Evolutionary conservation across 2,797 vertebrate genomes (phyloP).

Genomic region (Coilia nasus): DNA sequence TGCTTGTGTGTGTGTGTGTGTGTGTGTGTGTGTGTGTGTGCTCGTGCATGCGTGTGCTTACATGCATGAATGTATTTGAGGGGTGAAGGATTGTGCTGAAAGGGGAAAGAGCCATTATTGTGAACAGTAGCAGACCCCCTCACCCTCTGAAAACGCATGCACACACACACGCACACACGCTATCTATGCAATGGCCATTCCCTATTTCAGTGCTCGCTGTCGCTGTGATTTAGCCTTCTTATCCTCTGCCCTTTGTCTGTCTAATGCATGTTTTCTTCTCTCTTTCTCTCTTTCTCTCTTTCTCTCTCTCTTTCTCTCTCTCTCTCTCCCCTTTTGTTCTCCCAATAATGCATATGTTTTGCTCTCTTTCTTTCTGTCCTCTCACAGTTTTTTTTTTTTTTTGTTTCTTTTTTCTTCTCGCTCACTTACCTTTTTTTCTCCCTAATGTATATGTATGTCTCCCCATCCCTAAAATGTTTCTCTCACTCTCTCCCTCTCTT

Average conservation of each 20-base stretch:
- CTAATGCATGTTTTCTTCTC: not conserved
- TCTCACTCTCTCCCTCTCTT: too few relatives aligned
- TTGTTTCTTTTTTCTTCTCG: too few relatives aligned
- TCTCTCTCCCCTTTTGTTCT: not conserved
- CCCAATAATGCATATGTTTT: too few relatives aligned
- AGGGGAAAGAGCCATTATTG: not conserved
- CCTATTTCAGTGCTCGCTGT: not conserved
- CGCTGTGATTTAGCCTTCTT: not conserved
- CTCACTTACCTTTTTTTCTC: too few relatives aligned
- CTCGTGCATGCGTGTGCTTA: not conserved
- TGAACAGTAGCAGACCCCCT: not conserved
- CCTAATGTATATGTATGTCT: too few relatives aligned
- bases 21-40: too few relatives aligned
- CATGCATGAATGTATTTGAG: not conserved
- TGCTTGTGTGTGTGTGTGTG: too few relatives aligned
- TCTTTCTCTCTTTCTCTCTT: not conserved
- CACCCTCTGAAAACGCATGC: not conserved
- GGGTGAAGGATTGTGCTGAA: not conserved
- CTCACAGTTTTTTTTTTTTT: too few relatives aligned
- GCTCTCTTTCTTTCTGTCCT: too few relatives aligned
- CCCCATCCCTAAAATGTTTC: too few relatives aligned
- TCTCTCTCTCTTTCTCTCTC: slow-evolving; percentile 25
- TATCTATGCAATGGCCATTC: not conserved
- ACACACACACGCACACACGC: not conserved
- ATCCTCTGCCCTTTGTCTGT: slow-evolving; percentile 7